A percentile compares a stretch with the other conserved stretches of the same genome.
Evolutionary conservation across 1,140 invertebrate species (phyloP).

Genomic region (Ylistrum balloti): DNA sequence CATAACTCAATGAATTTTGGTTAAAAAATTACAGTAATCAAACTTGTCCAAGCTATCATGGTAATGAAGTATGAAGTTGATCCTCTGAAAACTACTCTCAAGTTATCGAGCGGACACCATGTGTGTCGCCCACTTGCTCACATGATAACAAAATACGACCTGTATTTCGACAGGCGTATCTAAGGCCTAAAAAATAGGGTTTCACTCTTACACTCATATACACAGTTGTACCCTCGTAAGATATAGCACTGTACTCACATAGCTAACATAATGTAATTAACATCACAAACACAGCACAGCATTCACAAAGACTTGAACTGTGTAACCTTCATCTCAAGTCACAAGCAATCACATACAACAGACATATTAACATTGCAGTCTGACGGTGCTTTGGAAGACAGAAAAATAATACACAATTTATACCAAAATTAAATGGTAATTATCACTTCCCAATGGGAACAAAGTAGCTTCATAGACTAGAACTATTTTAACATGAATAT

Average conservation of each 20-base stretch:
- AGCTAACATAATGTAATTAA: background rate
- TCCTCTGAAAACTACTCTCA: too few relatives aligned
- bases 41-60: too few relatives aligned
- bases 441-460: background rate
- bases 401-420: background rate
- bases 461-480: background rate
- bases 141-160: background rate
- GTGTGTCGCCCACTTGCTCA: too few relatives aligned
- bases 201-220: too few relatives aligned
- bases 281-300: background rate
- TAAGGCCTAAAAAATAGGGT: too few relatives aligned
- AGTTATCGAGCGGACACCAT: too few relatives aligned
- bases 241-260: background rate
- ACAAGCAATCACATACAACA: too few relatives aligned
- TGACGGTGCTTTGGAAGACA: background rate
- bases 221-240: background rate
- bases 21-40: too few relatives aligned
- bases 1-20: too few relatives aligned
- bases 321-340: background rate
- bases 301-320: background rate
- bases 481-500: background rate
- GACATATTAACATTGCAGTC: too few relatives aligned
- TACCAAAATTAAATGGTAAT: background rate
- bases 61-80: too few relatives aligned
- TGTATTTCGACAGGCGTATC: too few relatives aligned